These are phyloP conservation scores for Pachyrhynchus sulphureomaculatus DNA, from an alignment of 1,140 invertebrate species.

Conservation along the genomic window DNA sequence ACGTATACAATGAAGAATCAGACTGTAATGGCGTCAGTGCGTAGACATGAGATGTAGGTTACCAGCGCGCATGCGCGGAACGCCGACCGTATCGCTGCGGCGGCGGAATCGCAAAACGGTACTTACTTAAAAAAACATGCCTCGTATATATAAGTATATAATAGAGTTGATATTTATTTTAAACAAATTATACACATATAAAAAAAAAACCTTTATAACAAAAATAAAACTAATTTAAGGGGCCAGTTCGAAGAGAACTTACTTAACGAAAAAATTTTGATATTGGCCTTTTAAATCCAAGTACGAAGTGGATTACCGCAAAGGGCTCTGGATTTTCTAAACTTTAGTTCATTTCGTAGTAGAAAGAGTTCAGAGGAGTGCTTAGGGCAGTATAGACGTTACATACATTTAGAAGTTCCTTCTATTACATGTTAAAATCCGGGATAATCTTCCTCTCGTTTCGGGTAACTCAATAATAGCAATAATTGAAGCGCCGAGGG, in stretches of 20 bases:
- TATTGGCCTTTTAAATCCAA: not conserved
- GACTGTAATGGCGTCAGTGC: no score
- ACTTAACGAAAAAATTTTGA: not conserved
- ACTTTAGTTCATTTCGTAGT: constrained; percentile 5
- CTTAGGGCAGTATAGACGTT: constrained; percentile 34
- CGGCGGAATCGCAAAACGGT: no score
- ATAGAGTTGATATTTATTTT: no score
- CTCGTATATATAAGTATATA: no score
- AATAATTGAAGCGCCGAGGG: constrained; percentile 44
- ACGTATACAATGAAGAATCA: no score
- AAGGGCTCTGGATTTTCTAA: constrained; percentile 2
- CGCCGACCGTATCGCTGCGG: no score
- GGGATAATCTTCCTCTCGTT: constrained; percentile 43
- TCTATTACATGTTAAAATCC: constrained; percentile 47
- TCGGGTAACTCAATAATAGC: constrained; percentile 45
- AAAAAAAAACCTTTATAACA: no score
- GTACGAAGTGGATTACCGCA: not conserved
- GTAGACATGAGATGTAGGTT: no score
- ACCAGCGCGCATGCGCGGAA: no score
- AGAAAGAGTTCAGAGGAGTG: constrained; percentile 23
- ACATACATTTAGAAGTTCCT: constrained; percentile 42
- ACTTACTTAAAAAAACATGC: no score
- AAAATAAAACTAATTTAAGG: no score
- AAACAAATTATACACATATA: no score
- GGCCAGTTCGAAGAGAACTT: not conserved